These are phyloP conservation scores for Heliconius hortense DNA, from an alignment of 2,888 invertebrate genomes.

Conservation along the genomic window DNA sequence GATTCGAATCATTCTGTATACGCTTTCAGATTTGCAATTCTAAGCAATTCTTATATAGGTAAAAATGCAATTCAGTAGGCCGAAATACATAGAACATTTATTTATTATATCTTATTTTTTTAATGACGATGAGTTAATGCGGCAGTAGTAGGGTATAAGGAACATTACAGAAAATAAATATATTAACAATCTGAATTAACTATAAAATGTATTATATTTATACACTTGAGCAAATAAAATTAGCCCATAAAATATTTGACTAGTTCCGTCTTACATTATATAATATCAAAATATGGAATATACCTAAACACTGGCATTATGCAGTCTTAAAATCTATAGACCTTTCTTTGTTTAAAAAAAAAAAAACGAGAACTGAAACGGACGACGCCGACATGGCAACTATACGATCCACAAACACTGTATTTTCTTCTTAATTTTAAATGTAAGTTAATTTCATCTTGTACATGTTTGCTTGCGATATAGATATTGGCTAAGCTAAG, in stretches of 20 bases:
- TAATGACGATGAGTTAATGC: slow-evolving; percentile 25
- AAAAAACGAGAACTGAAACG: slow-evolving; percentile 19
- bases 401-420: slow-evolving; percentile 20
- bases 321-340: slow-evolving; percentile 67
- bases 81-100: slow-evolving; percentile 22
- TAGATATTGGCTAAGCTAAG: slow-evolving; percentile 74
- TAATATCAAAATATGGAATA: slow-evolving; percentile 58
- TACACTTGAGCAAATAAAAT: slow-evolving; percentile 60
- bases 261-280: slow-evolving; percentile 73
- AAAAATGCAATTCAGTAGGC: slow-evolving; percentile 33
- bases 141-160: slow-evolving; percentile 48
- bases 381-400: slow-evolving; percentile 24
- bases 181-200: slow-evolving; percentile 41
- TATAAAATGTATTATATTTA: slow-evolving; percentile 40
- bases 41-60: slow-evolving; percentile 9
- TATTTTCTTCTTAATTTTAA: slow-evolving; percentile 28
- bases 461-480: slow-evolving; percentile 48
- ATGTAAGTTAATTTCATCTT: slow-evolving; percentile 37
- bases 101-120: slow-evolving; percentile 13
- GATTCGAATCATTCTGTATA: slow-evolving; percentile 19
- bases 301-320: slow-evolving; percentile 74
- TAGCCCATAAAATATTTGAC: slow-evolving; percentile 75
- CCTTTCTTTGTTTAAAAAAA: slow-evolving; percentile 18
- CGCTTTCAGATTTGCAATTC: not conserved
- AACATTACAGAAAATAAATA: slow-evolving; percentile 43